A percentile compares a stretch with the other conserved stretches of the same genome.
phyloP scores from a whole-genome alignment of 2,113 vertebrate species.

The Aleadryas rufinucha region DNA sequence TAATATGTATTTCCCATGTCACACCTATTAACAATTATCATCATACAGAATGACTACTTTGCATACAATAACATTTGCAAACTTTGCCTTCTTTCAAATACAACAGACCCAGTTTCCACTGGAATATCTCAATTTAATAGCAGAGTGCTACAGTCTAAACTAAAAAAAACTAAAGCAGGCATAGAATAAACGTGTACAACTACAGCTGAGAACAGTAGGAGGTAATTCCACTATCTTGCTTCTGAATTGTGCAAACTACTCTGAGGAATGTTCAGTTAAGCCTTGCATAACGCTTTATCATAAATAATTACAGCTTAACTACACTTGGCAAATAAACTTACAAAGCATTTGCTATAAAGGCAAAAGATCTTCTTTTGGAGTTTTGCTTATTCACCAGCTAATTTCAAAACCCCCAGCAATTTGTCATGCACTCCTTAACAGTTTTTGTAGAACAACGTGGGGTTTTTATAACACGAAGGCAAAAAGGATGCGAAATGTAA shows the following conservation, averaged over 20 bases:
- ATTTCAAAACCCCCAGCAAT: background rate
- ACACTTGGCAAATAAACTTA: background rate
- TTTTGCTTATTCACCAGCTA: background rate
- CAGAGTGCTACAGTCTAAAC: background rate
- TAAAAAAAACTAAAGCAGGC: background rate
- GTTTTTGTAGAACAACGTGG: background rate
- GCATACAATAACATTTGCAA: background rate
- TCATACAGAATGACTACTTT: background rate
- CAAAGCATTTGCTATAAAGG: background rate
- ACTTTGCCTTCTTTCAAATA: background rate
- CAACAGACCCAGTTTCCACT: background rate
- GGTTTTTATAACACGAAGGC: fast-evolving
- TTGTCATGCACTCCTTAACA: background rate
- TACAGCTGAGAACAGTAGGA: background rate
- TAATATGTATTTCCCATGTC: background rate
- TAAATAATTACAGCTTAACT: conserved; percentile 25
- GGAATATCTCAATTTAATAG: background rate
- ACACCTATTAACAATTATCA: background rate
- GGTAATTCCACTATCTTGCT: background rate
- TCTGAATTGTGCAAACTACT: background rate
- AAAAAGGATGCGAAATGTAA: background rate
- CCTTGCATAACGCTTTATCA: background rate
- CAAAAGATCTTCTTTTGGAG: background rate
- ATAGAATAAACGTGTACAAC: background rate
- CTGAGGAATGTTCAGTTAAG: background rate